Conservation (phyloP, 2,888 invertebrate genomes). For the Tachystola acroxantha region DNA sequence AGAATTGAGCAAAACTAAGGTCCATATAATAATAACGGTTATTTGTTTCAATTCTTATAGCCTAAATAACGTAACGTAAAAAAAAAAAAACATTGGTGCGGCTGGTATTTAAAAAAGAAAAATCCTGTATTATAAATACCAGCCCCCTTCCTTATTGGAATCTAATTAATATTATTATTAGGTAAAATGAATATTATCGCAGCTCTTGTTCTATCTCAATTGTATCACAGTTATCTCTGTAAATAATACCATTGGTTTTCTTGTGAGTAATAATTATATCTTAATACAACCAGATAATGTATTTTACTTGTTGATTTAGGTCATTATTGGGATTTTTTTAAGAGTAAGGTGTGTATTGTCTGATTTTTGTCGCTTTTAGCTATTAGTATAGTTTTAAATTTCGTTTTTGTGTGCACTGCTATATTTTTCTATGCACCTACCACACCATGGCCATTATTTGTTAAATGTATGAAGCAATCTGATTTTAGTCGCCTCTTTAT, state of each 20-base stretch:
- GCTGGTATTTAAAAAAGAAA: too few relatives aligned
- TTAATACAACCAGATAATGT: conserved; percentile 6
- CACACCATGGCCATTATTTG: too few relatives aligned
- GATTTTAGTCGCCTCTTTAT: too few relatives aligned
- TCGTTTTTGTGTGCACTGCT: background rate
- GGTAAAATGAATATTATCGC: background rate
- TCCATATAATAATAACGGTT: too few relatives aligned
- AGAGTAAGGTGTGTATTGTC: conserved; percentile 62
- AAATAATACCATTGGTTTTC: background rate
- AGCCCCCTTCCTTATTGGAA: too few relatives aligned
- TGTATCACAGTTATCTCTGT: background rate
- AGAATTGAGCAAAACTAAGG: background rate
- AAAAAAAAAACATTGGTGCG: too few relatives aligned
- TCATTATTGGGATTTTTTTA: conserved; percentile 68
- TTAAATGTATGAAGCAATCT: too few relatives aligned
- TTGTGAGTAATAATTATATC: too few relatives aligned
- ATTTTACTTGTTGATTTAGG: conserved; percentile 56
- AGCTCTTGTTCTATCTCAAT: background rate
- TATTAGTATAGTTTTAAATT: background rate
- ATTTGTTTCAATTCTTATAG: too few relatives aligned
- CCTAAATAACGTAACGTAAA: too few relatives aligned
- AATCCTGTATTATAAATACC: too few relatives aligned
- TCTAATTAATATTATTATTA: background rate
- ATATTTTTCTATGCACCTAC: background rate
- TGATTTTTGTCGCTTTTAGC: conserved; percentile 1